Conservation (phyloP, 2,888 invertebrate genomes). For the Drosophila percnosoma region DNA sequence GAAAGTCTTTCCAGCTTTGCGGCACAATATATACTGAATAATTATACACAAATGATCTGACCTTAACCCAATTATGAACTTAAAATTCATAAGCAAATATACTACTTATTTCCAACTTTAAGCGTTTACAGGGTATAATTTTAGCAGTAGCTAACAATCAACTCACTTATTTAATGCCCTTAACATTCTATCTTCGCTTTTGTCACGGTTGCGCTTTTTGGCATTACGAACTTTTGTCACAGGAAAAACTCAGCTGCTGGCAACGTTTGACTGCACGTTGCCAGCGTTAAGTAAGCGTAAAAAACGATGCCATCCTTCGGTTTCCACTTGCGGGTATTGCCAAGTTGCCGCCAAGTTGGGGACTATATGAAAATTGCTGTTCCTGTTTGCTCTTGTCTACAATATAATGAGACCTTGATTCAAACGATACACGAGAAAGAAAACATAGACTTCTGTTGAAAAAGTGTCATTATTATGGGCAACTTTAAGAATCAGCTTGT, state of each 20-base stretch:
- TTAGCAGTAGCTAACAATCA: neutral
- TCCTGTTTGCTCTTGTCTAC: constrained; percentile 4
- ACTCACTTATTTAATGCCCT: constrained; percentile 10
- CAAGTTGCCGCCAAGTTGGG: constrained; percentile 15
- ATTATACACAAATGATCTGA: neutral
- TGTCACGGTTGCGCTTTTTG: constrained; percentile 52
- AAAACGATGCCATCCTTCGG: constrained; percentile 41
- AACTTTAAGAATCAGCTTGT: neutral
- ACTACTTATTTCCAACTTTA: neutral
- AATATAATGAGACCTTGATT: constrained; percentile 25
- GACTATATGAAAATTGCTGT: constrained; percentile 33
- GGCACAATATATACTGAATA: neutral
- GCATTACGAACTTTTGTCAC: constrained; percentile 43
- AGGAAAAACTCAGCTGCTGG: constrained; percentile 2
- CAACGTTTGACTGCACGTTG: constrained; percentile 26
- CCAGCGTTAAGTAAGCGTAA: constrained; percentile 49
- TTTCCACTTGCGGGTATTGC: constrained; percentile 28
- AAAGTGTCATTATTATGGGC: neutral
- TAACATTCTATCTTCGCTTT: constrained; percentile 32
- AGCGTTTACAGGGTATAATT: constrained; percentile 12
- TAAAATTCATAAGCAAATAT: neutral
- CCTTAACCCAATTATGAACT: neutral
- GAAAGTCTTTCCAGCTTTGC: neutral
- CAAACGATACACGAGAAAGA: constrained; percentile 5
- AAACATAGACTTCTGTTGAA: constrained; percentile 3